These are phyloP conservation scores for Cettia cetti DNA, from an alignment of 2,113 vertebrate species.

Conservation along the genomic window DNA sequence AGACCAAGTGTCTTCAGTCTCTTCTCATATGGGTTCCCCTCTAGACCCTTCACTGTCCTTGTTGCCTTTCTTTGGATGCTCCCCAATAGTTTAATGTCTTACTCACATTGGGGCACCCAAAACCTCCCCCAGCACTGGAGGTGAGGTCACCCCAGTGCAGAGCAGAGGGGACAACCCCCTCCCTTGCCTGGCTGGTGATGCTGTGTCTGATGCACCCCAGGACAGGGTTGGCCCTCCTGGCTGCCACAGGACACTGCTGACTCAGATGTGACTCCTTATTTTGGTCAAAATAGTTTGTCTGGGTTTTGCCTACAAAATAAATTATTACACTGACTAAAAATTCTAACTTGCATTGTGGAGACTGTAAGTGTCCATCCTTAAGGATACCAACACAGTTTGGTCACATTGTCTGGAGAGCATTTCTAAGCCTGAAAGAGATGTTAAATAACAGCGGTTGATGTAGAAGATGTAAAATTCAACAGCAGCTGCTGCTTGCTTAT, in stretches of 20 bases:
- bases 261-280: background rate
- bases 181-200: fast-evolving
- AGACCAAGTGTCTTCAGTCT: background rate
- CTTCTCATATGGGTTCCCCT: background rate
- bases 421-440: background rate
- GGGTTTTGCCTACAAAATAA: background rate
- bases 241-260: background rate
- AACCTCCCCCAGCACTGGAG: fast-evolving
- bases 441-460: background rate
- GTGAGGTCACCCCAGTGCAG: fast-evolving
- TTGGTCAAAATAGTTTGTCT: background rate
- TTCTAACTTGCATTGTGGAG: background rate
- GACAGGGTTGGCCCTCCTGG: background rate
- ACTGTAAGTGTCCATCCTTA: background rate
- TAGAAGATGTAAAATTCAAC: background rate
- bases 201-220: background rate
- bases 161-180: background rate
- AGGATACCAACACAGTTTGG: background rate
- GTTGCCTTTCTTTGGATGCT: background rate
- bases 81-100: background rate
- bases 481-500: background rate
- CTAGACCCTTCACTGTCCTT: background rate
- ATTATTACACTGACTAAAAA: background rate
- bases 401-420: background rate
- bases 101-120: background rate